A percentile compares a stretch with the other conserved stretches of the same genome.
phyloP scores from a whole-genome alignment of 2,797 vertebrate genomes.

The Leptodactylus fallax region DNA sequence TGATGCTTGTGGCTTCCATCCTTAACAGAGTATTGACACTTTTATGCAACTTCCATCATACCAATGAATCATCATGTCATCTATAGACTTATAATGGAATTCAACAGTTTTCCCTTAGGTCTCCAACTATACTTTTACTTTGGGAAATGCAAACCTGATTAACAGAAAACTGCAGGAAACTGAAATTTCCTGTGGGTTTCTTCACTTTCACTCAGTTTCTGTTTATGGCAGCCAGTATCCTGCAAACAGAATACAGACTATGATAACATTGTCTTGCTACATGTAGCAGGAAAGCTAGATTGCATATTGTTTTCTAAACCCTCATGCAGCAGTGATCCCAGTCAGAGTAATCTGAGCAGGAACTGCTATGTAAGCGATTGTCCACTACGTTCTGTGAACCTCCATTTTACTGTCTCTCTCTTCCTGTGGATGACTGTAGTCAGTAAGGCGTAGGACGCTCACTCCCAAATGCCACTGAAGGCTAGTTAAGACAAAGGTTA shows the following conservation, averaged over 20 bases:
- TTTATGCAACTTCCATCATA: too few species aligned
- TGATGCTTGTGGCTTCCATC: too few species aligned
- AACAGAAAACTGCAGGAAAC: background rate
- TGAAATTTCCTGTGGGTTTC: background rate
- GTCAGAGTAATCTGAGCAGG: background rate
- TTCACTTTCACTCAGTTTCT: background rate
- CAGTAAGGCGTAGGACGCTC: slow-evolving; percentile 68
- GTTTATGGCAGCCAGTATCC: background rate
- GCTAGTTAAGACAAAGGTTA: slow-evolving; percentile 77
- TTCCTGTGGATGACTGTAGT: slow-evolving; percentile 57
- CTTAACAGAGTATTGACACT: too few species aligned
- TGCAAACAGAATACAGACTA: background rate
- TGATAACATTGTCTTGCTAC: too few species aligned
- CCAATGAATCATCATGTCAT: too few species aligned
- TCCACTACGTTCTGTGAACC: background rate
- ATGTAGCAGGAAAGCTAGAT: background rate
- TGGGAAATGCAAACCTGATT: background rate
- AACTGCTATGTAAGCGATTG: background rate
- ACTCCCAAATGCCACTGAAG: slow-evolving; percentile 75
- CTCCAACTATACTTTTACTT: too few species aligned
- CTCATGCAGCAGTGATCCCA: background rate
- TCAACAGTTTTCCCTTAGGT: too few species aligned
- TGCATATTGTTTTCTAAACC: background rate
- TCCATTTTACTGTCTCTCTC: background rate
- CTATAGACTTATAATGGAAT: too few species aligned